Base-by-base conservation (phyloP, 2,888 invertebrate species). In the Lymantria monacha region DNA sequence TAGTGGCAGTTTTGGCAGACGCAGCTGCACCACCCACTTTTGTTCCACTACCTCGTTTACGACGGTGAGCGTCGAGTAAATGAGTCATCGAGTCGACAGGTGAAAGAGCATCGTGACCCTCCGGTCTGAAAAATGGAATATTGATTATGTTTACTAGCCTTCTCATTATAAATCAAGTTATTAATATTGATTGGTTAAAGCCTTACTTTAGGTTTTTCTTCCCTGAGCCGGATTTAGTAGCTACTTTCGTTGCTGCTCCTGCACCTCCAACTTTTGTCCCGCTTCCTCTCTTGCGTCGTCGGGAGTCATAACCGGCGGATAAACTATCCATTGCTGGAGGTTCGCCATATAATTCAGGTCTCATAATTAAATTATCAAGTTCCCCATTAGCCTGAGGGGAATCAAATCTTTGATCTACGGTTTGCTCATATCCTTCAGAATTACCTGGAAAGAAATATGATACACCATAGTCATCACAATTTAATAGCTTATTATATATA, bases 311-410 rank as follows among this genome's bases (percentile, higher is more conserved):
- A 12, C 79, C 79, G 30, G 82, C 63, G 5, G 87, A 73, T 33
- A 90, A 57, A 30, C 81, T 75, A 55, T 87, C 88, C 83, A 93
- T 86, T 8, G 92, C 88, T 22, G 92, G 92, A 9, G 93, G 93
- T 66, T 93, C 93, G 1, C 93, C 93, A 57, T 93, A 94, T 55
- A 93, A 65, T 69, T 93, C 93, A 9, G 93, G 92, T 64, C 94
- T 92, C 86, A 94, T 88, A 52, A 94, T 92, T 42, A 93, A 92
- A 68, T 93, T 93, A 70, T 94, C 93, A 36, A 93, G 76, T 57
- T 87, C 89, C 8, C 86, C 86, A 45, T 76, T 87, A 0, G 86
- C 74, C 53, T 84, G 82, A 1, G 83, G 76, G 13, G 82, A 72
- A 54, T 89, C 87, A 62, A 79, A 88, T 40, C 86, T 80, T 56